Base-by-base conservation (phyloP, 2,888 invertebrate species). In the Phortica magna region DNA sequence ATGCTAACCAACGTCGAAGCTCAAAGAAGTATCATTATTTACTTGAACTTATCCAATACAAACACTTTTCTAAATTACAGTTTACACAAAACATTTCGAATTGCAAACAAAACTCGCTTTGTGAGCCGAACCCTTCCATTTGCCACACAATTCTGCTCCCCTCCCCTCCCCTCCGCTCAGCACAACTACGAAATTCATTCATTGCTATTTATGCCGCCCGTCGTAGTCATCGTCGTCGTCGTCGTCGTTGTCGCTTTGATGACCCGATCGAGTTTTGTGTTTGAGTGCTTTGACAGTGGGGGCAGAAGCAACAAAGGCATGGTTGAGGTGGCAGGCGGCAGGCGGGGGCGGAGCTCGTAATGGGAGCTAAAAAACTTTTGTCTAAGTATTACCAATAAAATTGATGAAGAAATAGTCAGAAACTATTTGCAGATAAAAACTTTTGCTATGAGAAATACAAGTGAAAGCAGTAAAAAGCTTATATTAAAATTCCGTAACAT, bases 341-440 rank as follows among this genome's bases (percentile, higher is more conserved):
- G 7, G 10, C 2, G 48, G 9, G 2, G 43, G n/a, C 19, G 19
- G 17, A n/a, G 70, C 39, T 64, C 64, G 83, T 81, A 82, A 84
- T 84, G 79, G 84, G 79, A 80, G 75, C 73, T 74, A 65, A 83
- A 31, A 75, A 85, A 85, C 87, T 88, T 85, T 85, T 83, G 83
- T 81, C 88, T 83, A 87, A 85, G 85, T 88, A 85, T 84, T 85
- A 85, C 85, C 85, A 85, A 88, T 85, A 88, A 88, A 85, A 85
- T 85, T 88, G 88, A 88, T 88, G 87, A 82, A 83, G 85, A 84
- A 85, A 85, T 85, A 85, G 85, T 88, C 88, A 59, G 74, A 83
- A 88, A 85, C 85, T 85, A 85, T 85, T 85, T 84, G 88, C 83
- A 86, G 88, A 88, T 85, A 88, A 83, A 82, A 84, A 85, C 80